Conservation (phyloP, 2,888 invertebrate genomes). For the Folsomia manolachei region DNA sequence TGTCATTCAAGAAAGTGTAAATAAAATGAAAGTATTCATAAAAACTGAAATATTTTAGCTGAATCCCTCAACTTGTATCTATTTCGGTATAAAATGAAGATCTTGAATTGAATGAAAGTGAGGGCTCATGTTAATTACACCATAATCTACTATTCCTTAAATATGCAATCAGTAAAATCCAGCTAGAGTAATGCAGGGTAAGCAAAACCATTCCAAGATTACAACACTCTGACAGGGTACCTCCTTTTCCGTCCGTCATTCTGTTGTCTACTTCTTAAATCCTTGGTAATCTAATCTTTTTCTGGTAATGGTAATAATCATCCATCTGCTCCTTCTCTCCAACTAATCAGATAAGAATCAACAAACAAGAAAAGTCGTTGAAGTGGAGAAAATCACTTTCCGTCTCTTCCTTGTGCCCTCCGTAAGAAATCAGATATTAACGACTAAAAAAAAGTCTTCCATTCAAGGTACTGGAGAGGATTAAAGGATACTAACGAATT, state of each 20-base stretch:
- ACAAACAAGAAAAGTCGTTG: background rate
- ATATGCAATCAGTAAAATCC: background rate
- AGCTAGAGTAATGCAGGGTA: background rate
- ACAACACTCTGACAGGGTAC: background rate
- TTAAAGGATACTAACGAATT: no score
- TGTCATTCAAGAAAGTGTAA: no score
- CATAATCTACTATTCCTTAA: background rate
- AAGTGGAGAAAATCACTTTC: background rate
- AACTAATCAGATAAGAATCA: background rate
- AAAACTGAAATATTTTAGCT: no score
- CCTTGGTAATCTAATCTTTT: no score
- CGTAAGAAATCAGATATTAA: no score
- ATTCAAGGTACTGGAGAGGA: no score
- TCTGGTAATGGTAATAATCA: no score
- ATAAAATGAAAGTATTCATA: no score
- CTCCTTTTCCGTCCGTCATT: background rate
- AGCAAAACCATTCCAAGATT: no score
- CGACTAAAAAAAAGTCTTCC: background rate
- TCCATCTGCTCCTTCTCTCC: background rate
- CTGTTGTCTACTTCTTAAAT: background rate
- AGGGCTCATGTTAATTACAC: background rate
- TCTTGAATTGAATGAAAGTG: background rate
- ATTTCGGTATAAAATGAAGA: no score
- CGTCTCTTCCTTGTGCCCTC: no score
- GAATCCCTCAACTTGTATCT: no score